Evolutionary conservation across 2,797 vertebrate genomes (phyloP).

Genomic region (Smutsia gigantea): DNA sequence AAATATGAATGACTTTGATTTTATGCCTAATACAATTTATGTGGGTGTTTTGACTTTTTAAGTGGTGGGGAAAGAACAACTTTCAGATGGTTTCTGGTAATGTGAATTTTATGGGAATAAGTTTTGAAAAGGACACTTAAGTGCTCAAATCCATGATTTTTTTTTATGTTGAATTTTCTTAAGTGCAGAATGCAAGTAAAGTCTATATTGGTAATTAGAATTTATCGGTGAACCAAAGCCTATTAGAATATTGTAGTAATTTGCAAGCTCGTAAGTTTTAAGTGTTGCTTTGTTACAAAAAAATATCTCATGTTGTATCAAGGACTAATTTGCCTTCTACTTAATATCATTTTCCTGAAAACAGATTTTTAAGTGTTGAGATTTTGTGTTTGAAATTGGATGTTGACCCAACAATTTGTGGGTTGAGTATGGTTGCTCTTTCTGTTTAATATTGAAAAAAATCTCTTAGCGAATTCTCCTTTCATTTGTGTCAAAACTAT

Average conservation of each 20-base stretch:
- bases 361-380: constrained; percentile 17
- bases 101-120: constrained; percentile 12
- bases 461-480: background rate
- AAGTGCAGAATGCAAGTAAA: background rate
- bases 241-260: constrained; percentile 26
- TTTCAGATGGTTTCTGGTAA: constrained; percentile 16
- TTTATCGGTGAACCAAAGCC: constrained; percentile 2
- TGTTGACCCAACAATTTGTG: background rate
- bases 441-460: constrained; percentile 32
- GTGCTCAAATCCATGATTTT: background rate
- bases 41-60: constrained; percentile 47
- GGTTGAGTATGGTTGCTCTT: background rate
- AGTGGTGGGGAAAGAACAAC: background rate
- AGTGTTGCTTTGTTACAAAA: constrained; percentile 11
- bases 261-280: constrained; percentile 41
- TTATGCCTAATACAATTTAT: constrained; percentile 21
- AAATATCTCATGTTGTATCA: background rate
- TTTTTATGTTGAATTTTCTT: constrained; percentile 37
- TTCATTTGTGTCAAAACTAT: constrained; percentile 40
- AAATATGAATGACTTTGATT: background rate
- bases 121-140: constrained; percentile 21
- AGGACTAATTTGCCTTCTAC: constrained; percentile 1
- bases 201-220: background rate
- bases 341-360: constrained; percentile 30
- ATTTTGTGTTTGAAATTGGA: constrained; percentile 51